Conservation (phyloP, 2,113 vertebrate species). For the Petrocephalus zakoni region DNA sequence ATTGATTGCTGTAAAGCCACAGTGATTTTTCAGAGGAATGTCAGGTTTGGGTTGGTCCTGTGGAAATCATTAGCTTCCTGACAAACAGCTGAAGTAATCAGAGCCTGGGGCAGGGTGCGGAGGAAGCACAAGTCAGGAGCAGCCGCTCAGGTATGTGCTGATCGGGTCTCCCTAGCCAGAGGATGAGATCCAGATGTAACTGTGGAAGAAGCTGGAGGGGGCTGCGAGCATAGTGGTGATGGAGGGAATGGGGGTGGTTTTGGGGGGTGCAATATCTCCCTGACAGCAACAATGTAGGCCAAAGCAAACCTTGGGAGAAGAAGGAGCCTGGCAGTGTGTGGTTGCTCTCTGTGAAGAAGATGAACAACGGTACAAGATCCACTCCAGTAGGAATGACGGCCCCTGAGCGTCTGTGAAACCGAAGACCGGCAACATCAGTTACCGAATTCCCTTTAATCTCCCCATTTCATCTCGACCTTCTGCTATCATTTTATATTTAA, state of each 20-base stretch:
- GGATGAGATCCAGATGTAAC: slow-evolving; percentile 54
- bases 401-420: background rate
- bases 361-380: slow-evolving; percentile 28
- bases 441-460: background rate
- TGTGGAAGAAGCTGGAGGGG: slow-evolving; percentile 6
- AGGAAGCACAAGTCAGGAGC: slow-evolving; percentile 32
- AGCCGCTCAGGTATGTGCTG: slow-evolving; percentile 45
- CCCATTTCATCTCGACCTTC: background rate
- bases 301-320: slow-evolving; percentile 36
- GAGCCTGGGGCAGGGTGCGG: slow-evolving; percentile 25
- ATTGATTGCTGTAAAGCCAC: slow-evolving; percentile 19
- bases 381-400: slow-evolving; percentile 29
- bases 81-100: slow-evolving; percentile 44
- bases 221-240: background rate
- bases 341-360: slow-evolving; percentile 12
- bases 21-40: slow-evolving; percentile 22
- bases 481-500: background rate
- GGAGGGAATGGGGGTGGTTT: slow-evolving; percentile 4
- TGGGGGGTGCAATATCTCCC: slow-evolving; percentile 23
- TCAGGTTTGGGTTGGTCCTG: slow-evolving; percentile 33
- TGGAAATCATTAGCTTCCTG: slow-evolving; percentile 43
- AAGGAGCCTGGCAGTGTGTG: slow-evolving; percentile 28
- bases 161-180: slow-evolving; percentile 27
- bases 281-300: slow-evolving; percentile 17
- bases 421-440: background rate